Evolutionary conservation across 2,888 invertebrate genomes (phyloP).

Genomic region (Apantesis nais): DNA sequence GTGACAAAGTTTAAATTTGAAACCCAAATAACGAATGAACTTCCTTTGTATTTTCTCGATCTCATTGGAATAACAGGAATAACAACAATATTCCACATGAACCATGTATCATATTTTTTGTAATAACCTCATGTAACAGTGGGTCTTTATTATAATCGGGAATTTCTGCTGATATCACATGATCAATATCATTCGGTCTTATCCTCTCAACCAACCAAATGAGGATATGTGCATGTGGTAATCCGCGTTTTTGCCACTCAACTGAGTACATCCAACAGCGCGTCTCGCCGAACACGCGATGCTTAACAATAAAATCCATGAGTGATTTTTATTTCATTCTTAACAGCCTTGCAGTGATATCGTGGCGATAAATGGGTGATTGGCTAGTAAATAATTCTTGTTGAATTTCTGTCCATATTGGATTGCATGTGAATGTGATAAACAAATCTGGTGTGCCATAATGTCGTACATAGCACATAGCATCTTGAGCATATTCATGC

Average conservation of each 20-base stretch:
- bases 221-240: neutral
- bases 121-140: neutral
- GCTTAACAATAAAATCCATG: neutral
- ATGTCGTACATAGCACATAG: conserved; percentile 55
- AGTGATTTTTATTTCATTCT: conserved; percentile 25
- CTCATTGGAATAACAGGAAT: too few species aligned
- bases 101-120: neutral
- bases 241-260: too few species aligned
- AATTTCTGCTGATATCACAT: neutral
- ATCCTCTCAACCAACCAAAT: neutral
- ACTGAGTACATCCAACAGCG: neutral
- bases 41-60: too few species aligned
- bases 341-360: conserved; percentile 22
- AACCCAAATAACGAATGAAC: too few species aligned
- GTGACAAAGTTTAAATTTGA: too few species aligned
- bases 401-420: conserved; percentile 48
- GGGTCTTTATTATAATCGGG: neutral
- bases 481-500: conserved; percentile 49
- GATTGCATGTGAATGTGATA: conserved; percentile 48
- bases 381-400: conserved; percentile 32
- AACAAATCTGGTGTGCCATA: conserved; percentile 52
- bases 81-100: neutral
- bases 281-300: neutral
- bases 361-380: conserved; percentile 4
- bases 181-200: neutral